Conservation (phyloP, 1,140 invertebrate species). For the Polypedilum vanderplanki region DNA sequence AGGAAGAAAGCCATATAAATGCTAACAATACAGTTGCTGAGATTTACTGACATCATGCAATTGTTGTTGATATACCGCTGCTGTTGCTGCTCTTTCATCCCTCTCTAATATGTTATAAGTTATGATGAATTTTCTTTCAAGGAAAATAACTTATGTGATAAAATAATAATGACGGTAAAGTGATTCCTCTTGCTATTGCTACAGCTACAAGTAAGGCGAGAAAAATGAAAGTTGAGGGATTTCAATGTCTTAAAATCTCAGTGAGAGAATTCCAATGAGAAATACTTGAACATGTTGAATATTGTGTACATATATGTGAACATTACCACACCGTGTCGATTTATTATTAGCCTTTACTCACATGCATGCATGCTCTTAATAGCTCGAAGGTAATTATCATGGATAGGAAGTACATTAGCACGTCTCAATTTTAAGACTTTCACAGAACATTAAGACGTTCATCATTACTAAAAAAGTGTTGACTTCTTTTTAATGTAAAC, state of each 20-base stretch:
- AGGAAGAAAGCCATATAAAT: neutral
- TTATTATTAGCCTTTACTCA: neutral
- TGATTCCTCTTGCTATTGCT: conserved; percentile 7
- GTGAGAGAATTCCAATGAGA: neutral
- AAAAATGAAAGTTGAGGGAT: neutral
- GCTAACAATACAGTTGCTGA: neutral
- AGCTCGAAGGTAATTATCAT: conserved; percentile 12
- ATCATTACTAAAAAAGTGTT: too few relatives aligned
- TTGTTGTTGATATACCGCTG: neutral
- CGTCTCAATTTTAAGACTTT: neutral
- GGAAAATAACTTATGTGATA: conserved; percentile 2
- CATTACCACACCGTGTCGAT: neutral
- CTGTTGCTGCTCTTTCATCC: too few relatives aligned
- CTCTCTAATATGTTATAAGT: neutral
- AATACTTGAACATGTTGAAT: conserved; percentile 13
- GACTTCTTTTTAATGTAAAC: neutral
- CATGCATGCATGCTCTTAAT: neutral
- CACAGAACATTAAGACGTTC: too few relatives aligned
- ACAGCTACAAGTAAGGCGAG: neutral
- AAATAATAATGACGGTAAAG: conserved; percentile 27
- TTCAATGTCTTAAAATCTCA: neutral
- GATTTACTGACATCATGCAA: conserved; percentile 12
- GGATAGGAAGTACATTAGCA: neutral
- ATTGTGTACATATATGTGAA: neutral
- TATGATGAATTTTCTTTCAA: neutral